Evolutionary conservation across 2,113 vertebrate species (phyloP).

Genomic region (Anseranas semipalmata): DNA sequence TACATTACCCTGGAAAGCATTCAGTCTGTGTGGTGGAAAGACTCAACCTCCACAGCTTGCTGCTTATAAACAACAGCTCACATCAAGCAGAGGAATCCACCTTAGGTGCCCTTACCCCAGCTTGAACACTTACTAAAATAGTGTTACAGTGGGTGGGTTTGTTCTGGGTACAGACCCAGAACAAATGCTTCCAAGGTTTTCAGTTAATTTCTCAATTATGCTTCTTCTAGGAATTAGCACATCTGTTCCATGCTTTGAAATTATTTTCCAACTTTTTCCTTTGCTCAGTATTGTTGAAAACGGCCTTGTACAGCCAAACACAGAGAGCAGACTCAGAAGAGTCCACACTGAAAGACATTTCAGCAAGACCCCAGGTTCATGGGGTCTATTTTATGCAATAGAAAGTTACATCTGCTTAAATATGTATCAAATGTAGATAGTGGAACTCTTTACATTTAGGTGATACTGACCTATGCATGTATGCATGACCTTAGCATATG

Average conservation of each 20-base stretch:
- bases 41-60: neutral
- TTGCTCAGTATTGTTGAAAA: conserved; percentile 15
- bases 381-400: neutral
- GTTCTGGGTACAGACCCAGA: neutral
- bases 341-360: neutral
- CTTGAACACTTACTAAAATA: neutral
- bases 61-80: neutral
- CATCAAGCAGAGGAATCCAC: neutral
- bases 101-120: neutral
- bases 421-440: neutral
- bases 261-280: neutral
- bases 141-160: neutral
- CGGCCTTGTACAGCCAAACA: neutral
- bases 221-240: neutral
- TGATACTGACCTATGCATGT: fast-evolving
- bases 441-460: neutral
- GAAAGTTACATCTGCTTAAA: neutral
- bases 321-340: neutral
- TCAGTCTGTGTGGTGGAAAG: neutral
- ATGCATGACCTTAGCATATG: neutral
- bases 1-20: neutral
- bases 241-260: neutral
- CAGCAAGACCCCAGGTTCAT: neutral
- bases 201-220: neutral
- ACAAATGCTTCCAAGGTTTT: neutral